Conservation (phyloP, 2,797 vertebrate genomes). For the Pseudochaenichthys georgianus region DNA sequence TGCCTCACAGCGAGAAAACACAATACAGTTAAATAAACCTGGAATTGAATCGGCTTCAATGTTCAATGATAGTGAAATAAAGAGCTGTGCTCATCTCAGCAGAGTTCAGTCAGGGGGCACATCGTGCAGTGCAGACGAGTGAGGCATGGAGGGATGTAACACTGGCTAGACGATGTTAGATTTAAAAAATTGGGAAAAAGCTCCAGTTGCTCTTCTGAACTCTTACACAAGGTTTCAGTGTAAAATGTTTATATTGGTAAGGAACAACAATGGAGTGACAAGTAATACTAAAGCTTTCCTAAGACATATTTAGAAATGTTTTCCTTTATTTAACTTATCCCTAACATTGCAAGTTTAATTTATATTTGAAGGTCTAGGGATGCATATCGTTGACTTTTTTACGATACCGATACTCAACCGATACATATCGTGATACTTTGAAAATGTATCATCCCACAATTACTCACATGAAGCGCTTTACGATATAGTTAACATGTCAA, state of each 20-base stretch:
- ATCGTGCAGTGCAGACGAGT: not conserved
- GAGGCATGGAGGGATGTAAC: not conserved
- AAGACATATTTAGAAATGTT: not conserved
- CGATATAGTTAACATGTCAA: no score
- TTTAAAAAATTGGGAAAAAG: not conserved
- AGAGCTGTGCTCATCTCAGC: not conserved
- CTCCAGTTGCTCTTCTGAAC: not conserved
- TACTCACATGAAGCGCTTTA: no score
- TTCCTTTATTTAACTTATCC: not conserved
- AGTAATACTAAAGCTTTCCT: not conserved
- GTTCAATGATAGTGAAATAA: not conserved
- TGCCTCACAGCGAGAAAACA: not conserved
- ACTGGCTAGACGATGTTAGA: not conserved
- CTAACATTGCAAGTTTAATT: not conserved
- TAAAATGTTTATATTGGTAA: not conserved
- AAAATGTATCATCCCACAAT: no score
- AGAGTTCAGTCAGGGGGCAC: conserved; percentile 5
- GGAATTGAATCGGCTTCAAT: not conserved
- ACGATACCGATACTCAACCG: no score
- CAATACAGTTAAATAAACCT: conserved; percentile 10
- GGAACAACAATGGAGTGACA: not conserved
- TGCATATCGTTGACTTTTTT: no score
- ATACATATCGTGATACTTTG: no score
- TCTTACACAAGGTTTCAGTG: not conserved
- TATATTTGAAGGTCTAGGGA: not conserved